A percentile compares a stretch with the other conserved stretches of the same genome.
Conservation (phyloP, 2,797 vertebrate genomes). For the Percopsis omiscomaycus region DNA sequence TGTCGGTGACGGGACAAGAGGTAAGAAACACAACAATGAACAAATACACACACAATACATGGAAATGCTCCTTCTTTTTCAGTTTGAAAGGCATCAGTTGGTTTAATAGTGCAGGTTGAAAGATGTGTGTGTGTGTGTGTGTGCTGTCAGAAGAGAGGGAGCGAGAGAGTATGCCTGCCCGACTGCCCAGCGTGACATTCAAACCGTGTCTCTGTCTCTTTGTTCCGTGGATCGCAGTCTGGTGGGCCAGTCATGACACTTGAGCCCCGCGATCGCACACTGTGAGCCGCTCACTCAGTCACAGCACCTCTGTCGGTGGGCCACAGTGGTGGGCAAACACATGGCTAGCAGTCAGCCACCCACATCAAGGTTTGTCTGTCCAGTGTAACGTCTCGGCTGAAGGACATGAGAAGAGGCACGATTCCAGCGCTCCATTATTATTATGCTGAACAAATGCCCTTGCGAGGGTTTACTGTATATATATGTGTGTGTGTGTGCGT, state of each 20-base stretch:
- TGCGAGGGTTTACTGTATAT: conserved; percentile 3
- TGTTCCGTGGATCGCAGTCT: conserved; percentile 37
- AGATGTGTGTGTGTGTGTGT: too few relatives aligned
- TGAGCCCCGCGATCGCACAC: conserved; percentile 2
- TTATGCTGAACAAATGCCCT: conserved; percentile 29
- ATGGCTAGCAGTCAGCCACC: not conserved
- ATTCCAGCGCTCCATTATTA: conserved; percentile 38
- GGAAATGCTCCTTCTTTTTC: not conserved
- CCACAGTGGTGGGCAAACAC: not conserved
- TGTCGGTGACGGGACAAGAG: conserved; percentile 78
- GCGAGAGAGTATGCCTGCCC: not conserved
- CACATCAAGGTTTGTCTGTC: conserved; percentile 1
- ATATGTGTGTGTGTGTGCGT: conserved; percentile 17
- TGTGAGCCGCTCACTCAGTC: conserved; percentile 15
- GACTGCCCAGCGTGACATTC: conserved; percentile 8
- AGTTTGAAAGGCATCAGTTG: not conserved
- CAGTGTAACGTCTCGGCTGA: conserved; percentile 37
- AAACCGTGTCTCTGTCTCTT: conserved; percentile 43
- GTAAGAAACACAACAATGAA: conserved; percentile 45
- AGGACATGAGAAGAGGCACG: conserved; percentile 38
- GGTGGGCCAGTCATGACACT: conserved; percentile 24
- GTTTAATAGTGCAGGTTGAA: too few relatives aligned
- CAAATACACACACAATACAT: not conserved
- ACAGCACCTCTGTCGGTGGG: conserved; percentile 32
- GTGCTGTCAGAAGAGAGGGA: not conserved